These are phyloP conservation scores for Hyles euphorbiae DNA, from an alignment of 1,140 invertebrate species.

Conservation along the genomic window DNA sequence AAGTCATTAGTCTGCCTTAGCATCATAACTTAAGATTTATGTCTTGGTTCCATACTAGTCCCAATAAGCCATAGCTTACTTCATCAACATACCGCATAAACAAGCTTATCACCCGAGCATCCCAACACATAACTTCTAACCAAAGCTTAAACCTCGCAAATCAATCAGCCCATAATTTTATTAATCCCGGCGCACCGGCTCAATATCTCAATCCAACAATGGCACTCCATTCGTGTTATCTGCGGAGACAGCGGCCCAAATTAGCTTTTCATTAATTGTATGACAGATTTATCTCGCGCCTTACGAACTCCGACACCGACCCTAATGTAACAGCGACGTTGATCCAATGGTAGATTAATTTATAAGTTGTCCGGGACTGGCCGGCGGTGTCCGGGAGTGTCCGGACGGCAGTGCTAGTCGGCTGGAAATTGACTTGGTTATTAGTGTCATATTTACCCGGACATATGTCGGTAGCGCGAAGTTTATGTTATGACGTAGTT, in stretches of 20 bases:
- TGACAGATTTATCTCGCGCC: conserved; percentile 32
- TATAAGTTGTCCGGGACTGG: conserved; percentile 30
- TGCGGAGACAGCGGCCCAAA: conserved; percentile 36
- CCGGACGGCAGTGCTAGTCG: conserved; percentile 11
- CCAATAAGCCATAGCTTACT: too few relatives aligned
- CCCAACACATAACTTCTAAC: too few relatives aligned
- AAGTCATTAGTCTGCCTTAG: too few relatives aligned
- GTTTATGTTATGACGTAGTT: conserved; percentile 24
- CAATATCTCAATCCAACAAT: conserved; percentile 36
- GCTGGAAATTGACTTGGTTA: conserved; percentile 40
- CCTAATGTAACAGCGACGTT: conserved; percentile 38
- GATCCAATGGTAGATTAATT: conserved; percentile 51
- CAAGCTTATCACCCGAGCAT: too few relatives aligned
- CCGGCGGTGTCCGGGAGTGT: conserved; percentile 19
- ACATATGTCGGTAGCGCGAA: conserved; percentile 23
- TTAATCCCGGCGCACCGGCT: conserved; percentile 2
- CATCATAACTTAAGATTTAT: too few relatives aligned
- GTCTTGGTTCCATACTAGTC: too few relatives aligned
- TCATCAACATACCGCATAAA: too few relatives aligned
- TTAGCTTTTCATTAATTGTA: conserved; percentile 59
- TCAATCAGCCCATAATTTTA: not conserved
- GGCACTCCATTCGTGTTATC: conserved; percentile 33
- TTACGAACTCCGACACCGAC: conserved; percentile 28
- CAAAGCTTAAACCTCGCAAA: too few relatives aligned
- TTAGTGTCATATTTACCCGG: conserved; percentile 45